Percentiles rank a stretch among this genome's conserved stretches.
These are phyloP conservation scores for Homarus americanus DNA, from an alignment of 1,140 invertebrate genomes.

Conservation along the genomic window DNA sequence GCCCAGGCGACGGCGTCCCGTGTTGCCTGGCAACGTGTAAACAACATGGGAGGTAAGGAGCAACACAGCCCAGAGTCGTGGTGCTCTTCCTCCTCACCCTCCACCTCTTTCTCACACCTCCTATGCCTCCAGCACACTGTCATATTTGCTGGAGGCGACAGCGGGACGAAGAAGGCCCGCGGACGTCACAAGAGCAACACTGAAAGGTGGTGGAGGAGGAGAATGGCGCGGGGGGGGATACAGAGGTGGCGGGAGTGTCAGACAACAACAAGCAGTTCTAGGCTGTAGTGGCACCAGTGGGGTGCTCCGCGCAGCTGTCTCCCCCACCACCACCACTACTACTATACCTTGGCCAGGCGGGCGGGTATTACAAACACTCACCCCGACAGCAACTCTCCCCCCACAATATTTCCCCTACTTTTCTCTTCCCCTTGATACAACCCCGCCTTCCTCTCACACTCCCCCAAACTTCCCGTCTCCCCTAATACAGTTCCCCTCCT, in stretches of 20 bases:
- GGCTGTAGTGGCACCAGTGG: conserved; percentile 14
- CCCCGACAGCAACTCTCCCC: too few relatives aligned
- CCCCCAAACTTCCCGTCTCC: too few relatives aligned
- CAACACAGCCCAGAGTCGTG: conserved; percentile 33
- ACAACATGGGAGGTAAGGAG: conserved; percentile 22
- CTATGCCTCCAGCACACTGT: background rate
- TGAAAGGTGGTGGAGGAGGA: background rate
- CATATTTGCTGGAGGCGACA: background rate
- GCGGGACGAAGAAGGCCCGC: background rate
- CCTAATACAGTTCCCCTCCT: too few relatives aligned
- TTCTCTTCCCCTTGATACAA: too few relatives aligned
- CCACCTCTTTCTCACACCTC: background rate
- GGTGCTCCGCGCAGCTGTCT: conserved; percentile 4
- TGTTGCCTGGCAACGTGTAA: conserved; percentile 67
- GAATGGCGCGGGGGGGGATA: too few relatives aligned
- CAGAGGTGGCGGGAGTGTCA: background rate
- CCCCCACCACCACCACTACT: background rate
- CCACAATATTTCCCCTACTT: background rate
- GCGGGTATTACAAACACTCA: conserved; percentile 36
- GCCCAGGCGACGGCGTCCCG: conserved; percentile 40
- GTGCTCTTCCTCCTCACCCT: background rate
- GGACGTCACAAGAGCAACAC: background rate
- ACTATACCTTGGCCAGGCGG: too few relatives aligned
- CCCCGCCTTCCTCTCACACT: too few relatives aligned
- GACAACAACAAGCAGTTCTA: background rate